These are phyloP conservation scores for Meles meles DNA, from an alignment of 2,113 vertebrate genomes.

Conservation along the genomic window DNA sequence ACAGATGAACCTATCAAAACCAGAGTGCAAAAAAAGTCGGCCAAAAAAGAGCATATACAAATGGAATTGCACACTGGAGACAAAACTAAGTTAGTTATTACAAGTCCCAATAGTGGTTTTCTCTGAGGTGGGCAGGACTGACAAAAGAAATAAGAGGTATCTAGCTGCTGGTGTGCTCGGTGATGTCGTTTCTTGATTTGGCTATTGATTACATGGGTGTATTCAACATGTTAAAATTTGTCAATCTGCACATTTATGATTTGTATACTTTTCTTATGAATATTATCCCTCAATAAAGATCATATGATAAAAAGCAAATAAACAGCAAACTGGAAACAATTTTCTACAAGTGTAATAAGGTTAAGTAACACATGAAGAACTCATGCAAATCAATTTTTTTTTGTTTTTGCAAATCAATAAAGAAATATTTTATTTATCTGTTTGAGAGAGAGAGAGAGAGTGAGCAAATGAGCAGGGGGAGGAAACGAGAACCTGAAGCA, in stretches of 20 bases:
- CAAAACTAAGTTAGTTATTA: background rate
- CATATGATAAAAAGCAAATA: background rate
- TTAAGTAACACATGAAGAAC: background rate
- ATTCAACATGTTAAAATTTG: background rate
- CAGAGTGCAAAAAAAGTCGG: background rate
- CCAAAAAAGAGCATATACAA: background rate
- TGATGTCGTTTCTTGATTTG: background rate
- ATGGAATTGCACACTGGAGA: background rate
- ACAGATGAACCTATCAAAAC: constrained; percentile 16
- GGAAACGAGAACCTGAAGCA: background rate
- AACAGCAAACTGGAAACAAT: background rate
- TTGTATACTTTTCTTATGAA: background rate
- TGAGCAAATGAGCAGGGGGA: background rate
- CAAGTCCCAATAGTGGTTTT: background rate
- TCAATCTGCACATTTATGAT: background rate
- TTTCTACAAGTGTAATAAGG: background rate
- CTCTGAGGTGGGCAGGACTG: background rate
- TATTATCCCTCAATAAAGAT: background rate
- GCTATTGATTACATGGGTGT: background rate
- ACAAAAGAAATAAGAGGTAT: background rate
- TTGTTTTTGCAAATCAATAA: background rate
- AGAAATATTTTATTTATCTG: background rate
- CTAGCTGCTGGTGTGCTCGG: background rate
- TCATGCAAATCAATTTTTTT: background rate
- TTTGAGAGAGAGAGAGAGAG: background rate